phyloP scores from a whole-genome alignment of 2,797 vertebrate species.

The Champsocephalus gunnari region DNA sequence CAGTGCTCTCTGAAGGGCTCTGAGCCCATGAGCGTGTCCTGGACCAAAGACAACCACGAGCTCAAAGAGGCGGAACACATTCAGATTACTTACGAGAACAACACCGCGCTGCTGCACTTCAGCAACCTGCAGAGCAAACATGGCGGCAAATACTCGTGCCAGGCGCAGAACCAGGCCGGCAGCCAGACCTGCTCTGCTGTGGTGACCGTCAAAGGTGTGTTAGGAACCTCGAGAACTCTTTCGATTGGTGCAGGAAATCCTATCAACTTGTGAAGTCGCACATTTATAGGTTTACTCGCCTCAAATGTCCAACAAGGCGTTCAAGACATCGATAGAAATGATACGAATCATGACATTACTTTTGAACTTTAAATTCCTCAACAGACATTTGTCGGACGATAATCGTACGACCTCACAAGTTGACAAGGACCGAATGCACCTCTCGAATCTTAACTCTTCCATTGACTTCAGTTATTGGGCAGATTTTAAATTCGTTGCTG shows the following conservation, averaged over 20 bases:
- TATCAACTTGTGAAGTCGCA: conserved; percentile 4
- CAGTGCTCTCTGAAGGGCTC: conserved; percentile 93
- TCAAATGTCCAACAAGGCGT: background rate
- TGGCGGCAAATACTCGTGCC: conserved; percentile 96
- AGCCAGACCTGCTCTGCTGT: conserved; percentile 93
- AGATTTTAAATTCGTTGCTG: conserved; percentile 26
- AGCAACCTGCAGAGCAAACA: conserved; percentile 89
- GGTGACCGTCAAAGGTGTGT: conserved; percentile 96
- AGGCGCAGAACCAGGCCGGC: conserved; percentile 96
- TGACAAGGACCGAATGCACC: conserved; percentile 3
- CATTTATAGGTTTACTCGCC: background rate
- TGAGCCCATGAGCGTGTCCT: conserved; percentile 91
- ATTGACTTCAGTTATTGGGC: background rate
- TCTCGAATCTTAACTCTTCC: background rate
- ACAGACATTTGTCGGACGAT: background rate
- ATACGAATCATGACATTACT: too few species aligned
- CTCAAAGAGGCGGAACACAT: conserved; percentile 91
- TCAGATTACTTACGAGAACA: conserved; percentile 92
- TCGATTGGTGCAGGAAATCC: background rate
- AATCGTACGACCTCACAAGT: background rate
- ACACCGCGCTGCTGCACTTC: conserved; percentile 88
- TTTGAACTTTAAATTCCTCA: too few species aligned
- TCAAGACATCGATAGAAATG: background rate
- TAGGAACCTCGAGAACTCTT: background rate
- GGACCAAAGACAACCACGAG: conserved; percentile 96